phyloP scores from a whole-genome alignment of 2,888 invertebrate genomes.

The Salpingus planirostris region DNA sequence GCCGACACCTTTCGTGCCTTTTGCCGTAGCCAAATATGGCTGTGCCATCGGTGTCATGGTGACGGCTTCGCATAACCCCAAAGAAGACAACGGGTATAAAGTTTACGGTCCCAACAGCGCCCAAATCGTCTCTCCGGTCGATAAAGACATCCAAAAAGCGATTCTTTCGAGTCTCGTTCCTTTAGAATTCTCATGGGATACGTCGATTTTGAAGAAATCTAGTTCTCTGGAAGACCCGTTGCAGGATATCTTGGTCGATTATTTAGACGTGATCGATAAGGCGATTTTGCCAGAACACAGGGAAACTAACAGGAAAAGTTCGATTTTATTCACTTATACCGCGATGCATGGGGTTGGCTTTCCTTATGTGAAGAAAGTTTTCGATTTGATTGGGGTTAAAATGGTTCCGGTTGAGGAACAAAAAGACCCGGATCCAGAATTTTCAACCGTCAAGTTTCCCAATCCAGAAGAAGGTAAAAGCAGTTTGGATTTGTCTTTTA shows the following conservation, averaged over 20 bases:
- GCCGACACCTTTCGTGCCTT: slow-evolving; percentile 93
- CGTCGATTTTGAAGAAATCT: slow-evolving; percentile 45
- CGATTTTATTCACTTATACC: slow-evolving; percentile 68
- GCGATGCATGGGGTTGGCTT: slow-evolving; percentile 98
- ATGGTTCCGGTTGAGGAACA: slow-evolving; percentile 64
- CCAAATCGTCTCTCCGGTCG: slow-evolving; percentile 90
- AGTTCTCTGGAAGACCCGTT: slow-evolving; percentile 59
- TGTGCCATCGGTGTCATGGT: slow-evolving; percentile 95
- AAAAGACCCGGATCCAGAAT: slow-evolving; percentile 88
- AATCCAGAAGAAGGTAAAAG: slow-evolving; percentile 93
- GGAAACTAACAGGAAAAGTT: slow-evolving; percentile 49
- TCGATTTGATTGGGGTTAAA: slow-evolving; percentile 65
- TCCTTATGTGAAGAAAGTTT: slow-evolving; percentile 63
- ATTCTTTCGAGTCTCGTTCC: slow-evolving; percentile 75
- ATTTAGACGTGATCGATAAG: slow-evolving; percentile 53
- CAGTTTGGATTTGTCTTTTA: slow-evolving; percentile 55
- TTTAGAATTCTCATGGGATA: slow-evolving; percentile 69
- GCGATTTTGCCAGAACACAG: slow-evolving; percentile 47
- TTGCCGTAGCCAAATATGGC: slow-evolving; percentile 61
- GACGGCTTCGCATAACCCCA: slow-evolving; percentile 97
- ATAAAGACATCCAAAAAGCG: slow-evolving; percentile 71
- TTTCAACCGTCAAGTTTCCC: slow-evolving; percentile 94
- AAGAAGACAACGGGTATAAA: slow-evolving; percentile 95
- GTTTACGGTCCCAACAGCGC: slow-evolving; percentile 94
- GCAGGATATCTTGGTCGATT: slow-evolving; percentile 55